These are phyloP conservation scores for Muntiacus muntjak DNA, from an alignment of 2,113 vertebrate genomes.

Conservation along the genomic window DNA sequence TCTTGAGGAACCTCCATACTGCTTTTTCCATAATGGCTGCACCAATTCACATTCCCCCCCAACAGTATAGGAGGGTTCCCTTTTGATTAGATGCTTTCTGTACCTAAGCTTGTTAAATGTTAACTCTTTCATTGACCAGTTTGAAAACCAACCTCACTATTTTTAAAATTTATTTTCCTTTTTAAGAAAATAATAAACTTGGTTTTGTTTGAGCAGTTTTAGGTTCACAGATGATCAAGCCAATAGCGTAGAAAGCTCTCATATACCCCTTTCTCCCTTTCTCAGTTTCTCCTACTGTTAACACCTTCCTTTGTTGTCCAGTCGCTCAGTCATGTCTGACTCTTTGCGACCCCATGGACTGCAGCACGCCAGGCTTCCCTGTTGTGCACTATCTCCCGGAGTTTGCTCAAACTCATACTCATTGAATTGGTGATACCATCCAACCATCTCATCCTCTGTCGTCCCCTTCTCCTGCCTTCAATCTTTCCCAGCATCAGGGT, in stretches of 20 bases:
- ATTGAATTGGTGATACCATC: background rate
- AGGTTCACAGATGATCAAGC: background rate
- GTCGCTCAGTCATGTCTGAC: background rate
- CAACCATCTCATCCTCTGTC: background rate
- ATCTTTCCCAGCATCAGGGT: background rate
- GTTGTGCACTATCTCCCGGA: background rate
- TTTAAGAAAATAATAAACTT: background rate
- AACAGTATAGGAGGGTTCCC: background rate
- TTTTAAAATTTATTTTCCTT: background rate
- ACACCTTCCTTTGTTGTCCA: background rate
- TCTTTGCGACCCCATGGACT: background rate
- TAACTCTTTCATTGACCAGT: background rate
- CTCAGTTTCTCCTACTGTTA: background rate
- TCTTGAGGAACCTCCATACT: background rate
- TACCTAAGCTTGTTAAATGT: background rate
- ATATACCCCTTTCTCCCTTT: background rate
- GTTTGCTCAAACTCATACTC: background rate
- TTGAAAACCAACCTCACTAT: background rate
- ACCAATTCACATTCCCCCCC: background rate
- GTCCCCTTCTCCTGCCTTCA: background rate
- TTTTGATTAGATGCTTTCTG: background rate
- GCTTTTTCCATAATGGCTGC: background rate
- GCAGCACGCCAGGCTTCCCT: background rate
- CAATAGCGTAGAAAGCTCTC: background rate
- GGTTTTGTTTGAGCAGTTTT: background rate